Base-by-base conservation (phyloP, 2,797 vertebrate genomes). In the Malurus splendens region DNA sequence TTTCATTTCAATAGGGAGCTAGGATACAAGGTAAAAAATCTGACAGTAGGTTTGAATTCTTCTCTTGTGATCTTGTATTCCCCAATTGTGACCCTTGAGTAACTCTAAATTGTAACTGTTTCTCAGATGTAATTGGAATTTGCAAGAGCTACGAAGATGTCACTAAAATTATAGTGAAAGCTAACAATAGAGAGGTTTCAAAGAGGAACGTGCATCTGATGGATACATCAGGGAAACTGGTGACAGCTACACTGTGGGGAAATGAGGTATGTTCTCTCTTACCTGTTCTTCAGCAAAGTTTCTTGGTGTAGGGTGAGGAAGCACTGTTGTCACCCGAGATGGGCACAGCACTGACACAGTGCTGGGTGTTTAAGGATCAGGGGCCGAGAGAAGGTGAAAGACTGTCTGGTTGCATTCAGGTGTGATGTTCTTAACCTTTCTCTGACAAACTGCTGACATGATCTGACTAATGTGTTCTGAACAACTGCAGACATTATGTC, bases 51-150 rank as follows among this genome's bases (percentile, higher is more conserved):
- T 72, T 90, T 59, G 24, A 73, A 50, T 74, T 59, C 82, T 93
- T 91, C 66, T 82, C 47, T 22, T 87, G 81, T 68, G 76, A 36
- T 76, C 50, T 82, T 71, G 10, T 52, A 48, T 90, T 89, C 18
- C 67, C 71, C 61, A 27, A 2, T 12, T 54, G 67, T 81, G 87
- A 92, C 71, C 76, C 82, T 74, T 59, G 81, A 76, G 67, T 74
- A 70, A 80, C 66, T 87, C 79, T 75, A 54, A 92, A 87, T 62
- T 24, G 72, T 94, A 25, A 79, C 77, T 95, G 38, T 90, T 68
- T 94, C 96, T 54, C 96, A 99, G 99, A 99, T 96, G 97, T 99
- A 91, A 98, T 99, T 59, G 99, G 98, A 44, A 97, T 99, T 96
- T 99, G 99, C 91, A 99, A 98, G 96, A 98, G 93, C 80, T 98